Base-by-base conservation (phyloP, 35 echinoderm and acorn worm genomes). In the Patiria miniata region DNA sequence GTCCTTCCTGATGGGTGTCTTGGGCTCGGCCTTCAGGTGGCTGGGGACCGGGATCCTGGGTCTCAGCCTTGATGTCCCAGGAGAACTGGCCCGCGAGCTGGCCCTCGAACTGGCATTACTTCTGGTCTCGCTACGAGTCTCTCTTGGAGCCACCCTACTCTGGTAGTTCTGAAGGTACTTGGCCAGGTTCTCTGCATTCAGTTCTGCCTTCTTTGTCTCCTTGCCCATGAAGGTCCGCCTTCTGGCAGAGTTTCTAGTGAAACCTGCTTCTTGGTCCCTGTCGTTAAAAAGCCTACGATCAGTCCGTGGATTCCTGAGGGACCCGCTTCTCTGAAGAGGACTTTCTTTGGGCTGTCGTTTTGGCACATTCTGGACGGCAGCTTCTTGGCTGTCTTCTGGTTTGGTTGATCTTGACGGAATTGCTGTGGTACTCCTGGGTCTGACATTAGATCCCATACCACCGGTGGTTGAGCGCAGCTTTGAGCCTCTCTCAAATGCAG, bases 91-190 rank as follows among this genome's bases (percentile, higher is more conserved):
- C 36, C 85, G 77, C 18, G 91, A 88, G 42, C 68, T 89, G 54
- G 88, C 77, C 32, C 92, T 89, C 26, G 93, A 95, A 40, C 83
- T 95, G 0, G 83, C 80, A 37, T 89, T 89, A 58, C 89, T 95
- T 39, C 92, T 88, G 52, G 89, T 51, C 65, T 73, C 65, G 8
- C 65, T 73, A 14, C 65, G 88, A 69, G 60, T 90, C 83, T 40
- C 40, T 83, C 39, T 81, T 9, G n/a, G 88, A 69, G 23, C 80
- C 52, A 36, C 79, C 61, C 65, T 90, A 52, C 37, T 80, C 57
- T 34, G 88, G 80, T 73, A 73, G 34, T 23, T 73, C 34, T 73
- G 65, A 14, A 73, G 65, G 34, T 73, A 73, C 26, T 30, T 73
- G 19, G 65, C 65, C 21, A 73, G 65, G 65, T 73, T 73, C 65